Evolutionary conservation across 2,797 vertebrate species (phyloP), one percentile per base, ranked within the genome.

Genomic region (Mustela erminea): DNA sequence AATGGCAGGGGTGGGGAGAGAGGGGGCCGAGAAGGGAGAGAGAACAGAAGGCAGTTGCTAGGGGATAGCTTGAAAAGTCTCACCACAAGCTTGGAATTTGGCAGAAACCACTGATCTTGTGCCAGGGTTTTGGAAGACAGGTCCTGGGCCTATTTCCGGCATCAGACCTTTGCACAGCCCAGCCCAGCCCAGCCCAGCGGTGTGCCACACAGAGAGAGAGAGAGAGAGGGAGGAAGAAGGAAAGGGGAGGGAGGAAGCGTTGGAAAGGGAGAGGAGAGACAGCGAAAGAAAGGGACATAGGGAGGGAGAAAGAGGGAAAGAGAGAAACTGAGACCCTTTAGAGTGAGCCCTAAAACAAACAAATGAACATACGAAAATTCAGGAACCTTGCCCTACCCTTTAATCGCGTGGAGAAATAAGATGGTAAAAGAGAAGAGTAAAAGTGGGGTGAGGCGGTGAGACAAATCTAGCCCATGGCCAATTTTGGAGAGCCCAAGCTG

Each of bases 1-100:
- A 98, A 97, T 96, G 98, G 97, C 77, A 92, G 87, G 89, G 95
- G 94, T 96, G 95, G 95, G 93, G 96, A 88, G 72, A 62, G 58
- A 92, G 83, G 81, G 87, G 95, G 95, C 91, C 87, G 85, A 93
- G 92, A 95, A 92, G 93, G 93, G 96, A 95, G 75, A 81, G 25
- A 78, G 97, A 97, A 98, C 97, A 98, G 97, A 98, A 98, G 98
- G 95, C 41, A 27, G 98, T 98, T 98, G 97, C 98, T 98, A 98
- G 97, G 98, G 89, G 92, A 97, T 81, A 32, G 93, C 56, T 87
- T 97, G 97, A 97, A 98, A 98, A 98, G 98, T 95, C 96, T 93
- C 92, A 87, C 90, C 74, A 85, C 35, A 77, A 81, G 96, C 96
- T 84, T 94, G 96, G 97, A 98, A 98, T 98, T 91, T 85, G 81